Percentiles rank a stretch among this genome's conserved stretches.
Evolutionary conservation across 1,140 invertebrate genomes (phyloP).

Genomic region (Pomacea maculata): DNA sequence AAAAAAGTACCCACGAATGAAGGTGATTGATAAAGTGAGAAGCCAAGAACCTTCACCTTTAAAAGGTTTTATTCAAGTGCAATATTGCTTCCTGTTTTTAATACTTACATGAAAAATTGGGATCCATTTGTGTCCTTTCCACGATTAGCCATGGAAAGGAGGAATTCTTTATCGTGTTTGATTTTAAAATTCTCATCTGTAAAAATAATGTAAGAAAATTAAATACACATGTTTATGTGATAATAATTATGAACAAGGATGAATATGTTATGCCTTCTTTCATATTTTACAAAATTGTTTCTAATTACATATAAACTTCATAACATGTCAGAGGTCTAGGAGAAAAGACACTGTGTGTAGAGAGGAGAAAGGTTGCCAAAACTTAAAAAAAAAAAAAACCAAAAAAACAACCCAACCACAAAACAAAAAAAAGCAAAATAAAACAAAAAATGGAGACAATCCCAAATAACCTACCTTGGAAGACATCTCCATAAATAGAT

Average conservation of each 20-base stretch:
- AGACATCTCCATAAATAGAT: conserved; percentile 65
- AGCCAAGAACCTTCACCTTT: no score
- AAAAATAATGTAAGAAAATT: conserved; percentile 26
- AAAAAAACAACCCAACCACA: not conserved
- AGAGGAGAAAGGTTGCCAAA: no score
- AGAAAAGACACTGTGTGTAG: no score
- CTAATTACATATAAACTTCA: no score
- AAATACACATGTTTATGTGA: no score
- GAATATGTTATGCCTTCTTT: no score
- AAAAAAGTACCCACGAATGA: not conserved
- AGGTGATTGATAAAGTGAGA: no score
- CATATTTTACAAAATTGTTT: no score
- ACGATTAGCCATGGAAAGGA: conserved; percentile 70
- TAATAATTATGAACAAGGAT: no score
- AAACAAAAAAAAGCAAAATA: not conserved
- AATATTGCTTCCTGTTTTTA: not conserved
- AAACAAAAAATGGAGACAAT: not conserved
- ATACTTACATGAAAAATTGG: conserved; percentile 65
- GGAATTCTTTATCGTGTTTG: conserved; percentile 79
- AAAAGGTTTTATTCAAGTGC: no score
- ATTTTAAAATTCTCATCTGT: conserved; percentile 90
- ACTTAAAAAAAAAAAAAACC: not conserved
- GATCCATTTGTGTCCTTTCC: conserved; percentile 65
- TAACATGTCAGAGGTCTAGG: no score
- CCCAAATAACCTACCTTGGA: conserved; percentile 54